phyloP scores from a whole-genome alignment of 2,888 invertebrate genomes.

The Mayetiola destructor region DNA sequence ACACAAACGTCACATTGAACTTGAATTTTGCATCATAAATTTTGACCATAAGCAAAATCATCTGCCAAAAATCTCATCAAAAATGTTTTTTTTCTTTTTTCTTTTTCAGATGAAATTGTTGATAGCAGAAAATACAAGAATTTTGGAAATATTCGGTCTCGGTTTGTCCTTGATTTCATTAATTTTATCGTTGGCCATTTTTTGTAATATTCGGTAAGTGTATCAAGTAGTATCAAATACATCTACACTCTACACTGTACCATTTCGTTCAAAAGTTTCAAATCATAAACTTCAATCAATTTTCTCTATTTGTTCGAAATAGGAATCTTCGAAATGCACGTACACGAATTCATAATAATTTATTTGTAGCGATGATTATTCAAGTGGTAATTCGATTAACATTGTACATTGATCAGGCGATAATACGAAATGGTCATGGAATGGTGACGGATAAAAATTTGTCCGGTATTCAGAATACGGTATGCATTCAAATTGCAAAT shows the following conservation, averaged over 20 bases:
- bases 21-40: too few species aligned
- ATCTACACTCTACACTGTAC: background rate
- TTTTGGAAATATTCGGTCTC: slow-evolving; percentile 73
- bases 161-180: slow-evolving; percentile 63
- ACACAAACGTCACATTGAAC: too few species aligned
- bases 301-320: slow-evolving; percentile 21
- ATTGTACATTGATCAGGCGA: slow-evolving; percentile 59
- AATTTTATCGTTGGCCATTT: slow-evolving; percentile 61
- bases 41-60: too few species aligned
- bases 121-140: slow-evolving; percentile 55
- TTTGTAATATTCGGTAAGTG: slow-evolving; percentile 62
- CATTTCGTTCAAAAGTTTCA: background rate
- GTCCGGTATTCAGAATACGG: slow-evolving; percentile 50
- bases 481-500: slow-evolving; percentile 31
- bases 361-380: slow-evolving; percentile 67
- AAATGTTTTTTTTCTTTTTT: slow-evolving; percentile 6
- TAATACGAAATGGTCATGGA: slow-evolving; percentile 34
- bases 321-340: slow-evolving; percentile 67
- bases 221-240: slow-evolving; percentile 4
- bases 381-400: slow-evolving; percentile 59
- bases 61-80: too few species aligned
- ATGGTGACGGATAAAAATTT: slow-evolving; percentile 26
- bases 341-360: slow-evolving; percentile 72
- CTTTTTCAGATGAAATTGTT: slow-evolving; percentile 44
- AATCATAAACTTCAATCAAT: background rate